Evolutionary conservation across 1,140 invertebrate species (phyloP).

Genomic region (Chionoecetes opilio): DNA sequence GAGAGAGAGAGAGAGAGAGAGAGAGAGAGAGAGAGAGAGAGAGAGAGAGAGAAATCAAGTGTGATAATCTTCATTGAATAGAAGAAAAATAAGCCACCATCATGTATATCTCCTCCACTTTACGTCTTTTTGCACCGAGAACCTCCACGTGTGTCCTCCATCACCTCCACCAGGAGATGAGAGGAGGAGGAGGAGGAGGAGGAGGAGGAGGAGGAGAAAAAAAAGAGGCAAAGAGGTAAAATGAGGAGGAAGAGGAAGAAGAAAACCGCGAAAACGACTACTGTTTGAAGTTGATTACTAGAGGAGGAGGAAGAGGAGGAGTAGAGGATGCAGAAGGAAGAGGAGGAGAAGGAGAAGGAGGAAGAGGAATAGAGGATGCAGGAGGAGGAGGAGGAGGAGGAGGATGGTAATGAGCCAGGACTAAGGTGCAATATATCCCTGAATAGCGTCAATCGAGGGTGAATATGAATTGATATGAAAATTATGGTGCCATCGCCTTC

Average conservation of each 20-base stretch:
- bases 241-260: not conserved
- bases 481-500: not conserved
- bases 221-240: not conserved
- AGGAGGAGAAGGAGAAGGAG: not conserved
- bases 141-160: not conserved
- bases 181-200: not conserved
- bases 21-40: not conserved
- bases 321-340: not conserved
- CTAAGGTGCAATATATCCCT: not conserved
- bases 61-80: too few relatives aligned
- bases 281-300: too few relatives aligned
- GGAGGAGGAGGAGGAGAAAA: slow-evolving; percentile 2
- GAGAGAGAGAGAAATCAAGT: not conserved
- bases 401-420: not conserved
- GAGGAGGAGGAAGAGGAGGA: too few relatives aligned
- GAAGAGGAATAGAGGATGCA: not conserved
- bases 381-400: not conserved
- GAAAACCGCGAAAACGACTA: too few relatives aligned
- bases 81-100: not conserved
- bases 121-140: not conserved
- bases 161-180: not conserved
- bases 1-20: slow-evolving; percentile 8
- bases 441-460: not conserved
- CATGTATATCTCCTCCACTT: not conserved
- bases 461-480: not conserved